Evolutionary conservation across 1,140 invertebrate genomes (phyloP), one percentile per base, ranked within the genome.

Genomic region (Trachelipus rathkii): DNA sequence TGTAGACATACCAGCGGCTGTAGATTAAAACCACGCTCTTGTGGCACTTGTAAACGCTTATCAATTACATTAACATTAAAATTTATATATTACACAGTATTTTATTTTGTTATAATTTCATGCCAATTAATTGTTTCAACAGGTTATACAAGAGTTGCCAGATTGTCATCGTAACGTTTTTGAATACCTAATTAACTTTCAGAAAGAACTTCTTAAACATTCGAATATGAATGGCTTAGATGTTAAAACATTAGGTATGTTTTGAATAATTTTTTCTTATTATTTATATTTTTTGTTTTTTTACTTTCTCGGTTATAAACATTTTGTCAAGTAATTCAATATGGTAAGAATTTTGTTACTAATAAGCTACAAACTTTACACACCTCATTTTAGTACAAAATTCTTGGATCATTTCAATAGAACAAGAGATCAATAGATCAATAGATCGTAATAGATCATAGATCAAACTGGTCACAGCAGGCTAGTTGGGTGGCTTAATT

Each of bases 171-270:
- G 91, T 83, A 95, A 94, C 85, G 92, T 96, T 0, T 97, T 97
- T 83, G 87, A 95, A 15, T 97, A 98, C 84, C 86, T 97, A 69
- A 94, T 92, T 85, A 90, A 92, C 83, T 98, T 97, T 85, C 87
- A 97, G 33, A 91, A 94, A 86, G 94, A 96, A 84, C 88, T 96
- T 44, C 86, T 97, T 19, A 89, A 90, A 82, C 89, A 95, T 83
- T 89, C 89, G 46, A 87, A 89, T 71, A 89, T 93, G 77, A 95
- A 96, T 86, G 90, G 91, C 73, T 86, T 94, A 2, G 94, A 96
- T 85, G 87, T 89, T 0, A 94, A 93, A 85, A 92, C 92, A 33
- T 85, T 96, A 45, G 89, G 90, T 92, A 85, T 84, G 84, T n/a
- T n/a, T n/a, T n/a, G n/a, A n/a, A n/a, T n/a, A n/a, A n/a, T n/a